Evolutionary conservation across 2,797 vertebrate genomes (phyloP), one percentile per base, ranked within the genome.

Genomic region (Tinamus major): DNA sequence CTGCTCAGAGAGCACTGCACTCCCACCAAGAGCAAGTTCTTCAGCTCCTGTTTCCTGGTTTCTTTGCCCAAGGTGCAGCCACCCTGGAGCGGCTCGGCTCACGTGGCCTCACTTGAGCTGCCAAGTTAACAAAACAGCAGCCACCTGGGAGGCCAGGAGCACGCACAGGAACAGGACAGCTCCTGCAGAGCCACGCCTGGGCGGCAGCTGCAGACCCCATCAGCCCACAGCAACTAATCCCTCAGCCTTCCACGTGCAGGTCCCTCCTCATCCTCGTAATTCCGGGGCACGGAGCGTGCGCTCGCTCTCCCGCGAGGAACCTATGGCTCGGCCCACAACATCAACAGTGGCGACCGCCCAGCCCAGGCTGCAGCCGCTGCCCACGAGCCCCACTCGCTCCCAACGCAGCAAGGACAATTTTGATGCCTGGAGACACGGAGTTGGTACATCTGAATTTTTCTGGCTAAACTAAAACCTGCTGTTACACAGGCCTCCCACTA

Each of bases 341-440:
- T 95, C 95, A 51, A 96, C 95, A 76, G 42, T 68, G 96, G 94
- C 1, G 93, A 95, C 70, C 89, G 95, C 76, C 90, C 90, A 80
- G 83, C 81, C 85, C 90, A 89, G 83, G 91, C 79, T 26, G 79
- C 90, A 83, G 71, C 93, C 69, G 70, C 76, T 89, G 92, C 53
- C 85, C 41, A 42, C 51, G 6, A 65, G 85, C 27, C 85, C 86
- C 37, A 58, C 89, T 87, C 65, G 31, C 80, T 89, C 64, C 2
- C 79, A 72, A 62, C 39, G 46, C 90, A 80, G 79, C 71, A 35
- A 91, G 79, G 33, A 55, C 62, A 75, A 61, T 76, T 91, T 41
- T 42, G 83, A 63, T 83, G 77, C 53, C 83, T 46, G 33, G 42
- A n/a, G 41, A 49, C 64, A 29, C n/a, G 1, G 0, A 35, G 37